phyloP scores from a whole-genome alignment of 2,113 vertebrate species.

The Leptosomus discolor region DNA sequence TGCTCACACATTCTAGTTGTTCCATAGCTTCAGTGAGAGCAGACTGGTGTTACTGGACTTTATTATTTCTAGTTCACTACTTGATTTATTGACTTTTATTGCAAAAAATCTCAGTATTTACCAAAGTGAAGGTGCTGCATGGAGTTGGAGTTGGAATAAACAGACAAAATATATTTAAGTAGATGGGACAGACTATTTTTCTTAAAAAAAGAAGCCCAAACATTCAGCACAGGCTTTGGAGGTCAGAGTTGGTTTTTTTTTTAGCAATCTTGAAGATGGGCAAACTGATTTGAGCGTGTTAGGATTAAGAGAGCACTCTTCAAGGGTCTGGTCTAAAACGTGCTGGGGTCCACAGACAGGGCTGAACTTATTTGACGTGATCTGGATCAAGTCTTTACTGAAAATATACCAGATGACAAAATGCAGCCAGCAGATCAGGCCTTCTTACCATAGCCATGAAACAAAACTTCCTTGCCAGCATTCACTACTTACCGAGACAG shows the following conservation, averaged over 20 bases:
- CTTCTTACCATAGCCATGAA: neutral
- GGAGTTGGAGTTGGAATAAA: neutral
- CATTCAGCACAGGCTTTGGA: neutral
- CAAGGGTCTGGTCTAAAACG: neutral
- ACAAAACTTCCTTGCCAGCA: neutral
- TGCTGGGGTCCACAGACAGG: neutral
- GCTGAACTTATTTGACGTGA: neutral
- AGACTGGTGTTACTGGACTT: neutral
- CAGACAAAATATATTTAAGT: neutral
- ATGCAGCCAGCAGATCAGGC: neutral
- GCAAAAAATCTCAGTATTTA: neutral
- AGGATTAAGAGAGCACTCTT: neutral
- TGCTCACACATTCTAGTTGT: neutral
- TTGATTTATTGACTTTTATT: neutral
- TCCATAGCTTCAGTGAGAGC: neutral
- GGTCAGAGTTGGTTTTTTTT: neutral
- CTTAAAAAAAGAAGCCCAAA: neutral
- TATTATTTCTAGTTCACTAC: neutral
- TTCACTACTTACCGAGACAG: conserved; percentile 85
- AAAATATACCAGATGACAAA: neutral
- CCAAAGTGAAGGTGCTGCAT: neutral
- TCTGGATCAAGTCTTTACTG: neutral
- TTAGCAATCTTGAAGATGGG: neutral
- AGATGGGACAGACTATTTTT: neutral
- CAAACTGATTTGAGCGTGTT: neutral